Evolutionary conservation across 1,140 invertebrate species (phyloP).

Genomic region (Drosophila varians): DNA sequence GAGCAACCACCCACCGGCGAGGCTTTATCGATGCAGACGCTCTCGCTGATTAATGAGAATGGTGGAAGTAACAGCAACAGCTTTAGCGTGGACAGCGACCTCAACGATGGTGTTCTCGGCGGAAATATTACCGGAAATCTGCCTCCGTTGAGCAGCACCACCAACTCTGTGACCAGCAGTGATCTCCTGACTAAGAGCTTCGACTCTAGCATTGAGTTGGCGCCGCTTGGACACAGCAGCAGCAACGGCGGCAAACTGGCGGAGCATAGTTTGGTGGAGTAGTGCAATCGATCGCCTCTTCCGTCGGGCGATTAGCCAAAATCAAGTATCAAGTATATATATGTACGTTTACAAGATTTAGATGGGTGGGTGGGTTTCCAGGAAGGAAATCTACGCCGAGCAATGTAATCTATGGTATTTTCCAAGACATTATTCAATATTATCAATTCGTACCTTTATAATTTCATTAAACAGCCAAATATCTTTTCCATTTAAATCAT

Average conservation of each 20-base stretch:
- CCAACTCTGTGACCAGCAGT: slow-evolving; percentile 78
- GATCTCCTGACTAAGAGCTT: slow-evolving; percentile 79
- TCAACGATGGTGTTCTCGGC: slow-evolving; percentile 56
- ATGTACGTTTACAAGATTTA: slow-evolving; percentile 43
- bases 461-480: neutral
- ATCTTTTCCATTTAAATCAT: neutral
- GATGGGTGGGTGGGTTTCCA: neutral
- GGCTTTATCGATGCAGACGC: slow-evolving; percentile 69
- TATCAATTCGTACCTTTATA: neutral
- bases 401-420: neutral
- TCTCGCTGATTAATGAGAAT: slow-evolving; percentile 75
- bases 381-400: neutral
- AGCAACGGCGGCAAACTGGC: slow-evolving; percentile 65
- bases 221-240: slow-evolving; percentile 63
- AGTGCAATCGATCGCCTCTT: slow-evolving; percentile 37
- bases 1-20: slow-evolving; percentile 52
- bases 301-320: slow-evolving; percentile 65
- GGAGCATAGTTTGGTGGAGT: slow-evolving; percentile 58
- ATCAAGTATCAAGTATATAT: slow-evolving; percentile 61
- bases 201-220: slow-evolving; percentile 76
- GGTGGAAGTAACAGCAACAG: slow-evolving; percentile 60
- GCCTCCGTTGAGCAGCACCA: slow-evolving; percentile 67
- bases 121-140: slow-evolving; percentile 31
- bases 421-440: neutral
- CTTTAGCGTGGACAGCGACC: slow-evolving; percentile 75